Evolutionary conservation across 1,140 invertebrate genomes (phyloP).

Genomic region (Pogonognathellus flavescens): DNA sequence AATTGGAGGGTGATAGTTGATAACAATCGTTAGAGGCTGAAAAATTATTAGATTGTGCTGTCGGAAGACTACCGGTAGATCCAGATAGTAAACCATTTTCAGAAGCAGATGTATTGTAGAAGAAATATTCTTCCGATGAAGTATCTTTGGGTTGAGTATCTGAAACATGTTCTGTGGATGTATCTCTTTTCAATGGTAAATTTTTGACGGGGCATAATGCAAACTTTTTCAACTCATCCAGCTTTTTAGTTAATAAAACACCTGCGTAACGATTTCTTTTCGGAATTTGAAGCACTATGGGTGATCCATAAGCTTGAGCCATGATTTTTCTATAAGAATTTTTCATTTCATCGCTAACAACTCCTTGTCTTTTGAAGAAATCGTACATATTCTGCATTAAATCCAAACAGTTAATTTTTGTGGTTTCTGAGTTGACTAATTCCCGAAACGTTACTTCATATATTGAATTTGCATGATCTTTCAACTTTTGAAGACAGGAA

Average conservation of each 20-base stretch:
- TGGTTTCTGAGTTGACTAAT: constrained; percentile 31
- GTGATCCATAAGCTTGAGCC: constrained; percentile 25
- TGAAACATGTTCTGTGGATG: background rate
- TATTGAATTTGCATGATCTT: constrained; percentile 57
- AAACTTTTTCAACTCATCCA: constrained; percentile 14
- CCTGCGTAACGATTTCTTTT: background rate
- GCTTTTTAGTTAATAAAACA: background rate
- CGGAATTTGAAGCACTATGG: background rate
- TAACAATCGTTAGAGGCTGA: background rate
- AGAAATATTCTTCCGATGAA: background rate
- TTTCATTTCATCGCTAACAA: constrained; percentile 2
- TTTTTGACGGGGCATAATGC: background rate
- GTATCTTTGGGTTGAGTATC: background rate
- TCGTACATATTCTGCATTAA: constrained; percentile 39
- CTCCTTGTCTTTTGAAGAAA: constrained; percentile 25
- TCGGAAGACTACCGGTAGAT: background rate
- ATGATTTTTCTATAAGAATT: constrained; percentile 15
- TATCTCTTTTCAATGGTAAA: background rate
- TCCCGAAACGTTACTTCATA: constrained; percentile 49
- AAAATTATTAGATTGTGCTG: background rate
- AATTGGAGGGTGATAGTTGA: background rate
- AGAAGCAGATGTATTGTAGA: background rate
- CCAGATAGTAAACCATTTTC: background rate
- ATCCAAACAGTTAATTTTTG: constrained; percentile 31
- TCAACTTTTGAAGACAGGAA: constrained; percentile 17